Base-by-base conservation (phyloP, 23 tunicate species). In the Trididemnum nubilum region DNA sequence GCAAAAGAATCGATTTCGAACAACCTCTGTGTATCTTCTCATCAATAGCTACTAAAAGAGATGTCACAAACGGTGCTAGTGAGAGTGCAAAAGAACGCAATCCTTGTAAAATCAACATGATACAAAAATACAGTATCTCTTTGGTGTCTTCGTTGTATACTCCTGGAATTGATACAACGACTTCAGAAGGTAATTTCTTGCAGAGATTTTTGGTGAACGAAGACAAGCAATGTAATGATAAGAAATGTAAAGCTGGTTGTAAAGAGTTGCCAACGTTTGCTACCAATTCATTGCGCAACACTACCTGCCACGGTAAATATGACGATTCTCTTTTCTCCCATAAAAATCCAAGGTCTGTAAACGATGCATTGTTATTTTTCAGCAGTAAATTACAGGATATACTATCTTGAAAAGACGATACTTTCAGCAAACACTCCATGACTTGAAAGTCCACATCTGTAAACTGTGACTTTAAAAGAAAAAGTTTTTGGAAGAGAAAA, bases 121-220 rank as follows among this genome's bases (percentile, higher is more conserved):
- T 54, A 54, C 65, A 77, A 52, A 77, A 7, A 36, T 51, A 54
- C 4, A 77, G 40, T 26, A 77, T 52, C 19, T 77, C 81, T 27
- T 54, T 33, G 27, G 65, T 38, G 28, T 77, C 81, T 52, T 77
- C 81, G 28, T 52, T 32, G 25, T 7, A 51, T 2, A 77, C n/a
- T 9, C 66, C 81, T 52, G 81, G 67, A 12, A 77, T 52, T 3
- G 25, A 29, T 2, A 23, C 9, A 1, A 18, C 7, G 3, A 77
- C 26, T 51, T 77, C 51, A 7, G 81, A 15, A 2, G 81, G 81
- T 9, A 77, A 77, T 37, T 23, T 38, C 7, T 73, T 73, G 58
- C 78, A 73, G 30, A 73, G 39, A 2, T 7, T 37, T 39, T 73
- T 73, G 31, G 31, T 27, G 7, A 40, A 38, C 57, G 28, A 38